Evolutionary conservation across 2,888 invertebrate genomes (phyloP).

Genomic region (Lamellibrachia satsuma): DNA sequence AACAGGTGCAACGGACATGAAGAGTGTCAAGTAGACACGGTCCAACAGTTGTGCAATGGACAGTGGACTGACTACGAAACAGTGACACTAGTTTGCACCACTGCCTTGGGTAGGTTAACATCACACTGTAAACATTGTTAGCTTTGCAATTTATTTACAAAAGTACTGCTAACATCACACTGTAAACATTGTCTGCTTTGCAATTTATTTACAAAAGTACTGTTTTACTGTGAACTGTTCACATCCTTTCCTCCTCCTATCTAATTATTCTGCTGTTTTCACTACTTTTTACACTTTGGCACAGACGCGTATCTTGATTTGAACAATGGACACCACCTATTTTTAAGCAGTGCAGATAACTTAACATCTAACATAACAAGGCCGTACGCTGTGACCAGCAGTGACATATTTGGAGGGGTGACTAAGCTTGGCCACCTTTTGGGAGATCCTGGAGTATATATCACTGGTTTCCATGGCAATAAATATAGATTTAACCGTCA

Average conservation of each 20-base stretch:
- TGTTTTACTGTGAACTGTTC: not conserved
- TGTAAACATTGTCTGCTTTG: no score
- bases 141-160: not conserved
- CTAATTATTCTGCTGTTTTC: not conserved
- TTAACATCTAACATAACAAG: no score
- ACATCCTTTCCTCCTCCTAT: not conserved
- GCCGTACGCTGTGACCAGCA: no score
- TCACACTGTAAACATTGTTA: not conserved
- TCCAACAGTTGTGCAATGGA: constrained; percentile 6
- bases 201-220: not conserved
- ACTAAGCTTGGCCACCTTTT: no score
- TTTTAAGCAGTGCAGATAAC: no score
- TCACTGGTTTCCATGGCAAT: not conserved
- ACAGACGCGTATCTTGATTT: not conserved
- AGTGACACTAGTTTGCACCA: not conserved
- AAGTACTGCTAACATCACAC: no score
- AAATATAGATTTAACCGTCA: not conserved
- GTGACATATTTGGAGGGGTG: no score
- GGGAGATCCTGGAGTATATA: no score
- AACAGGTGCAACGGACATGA: not conserved
- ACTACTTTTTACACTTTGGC: not conserved
- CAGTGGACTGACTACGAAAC: not conserved
- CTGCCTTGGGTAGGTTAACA: not conserved
- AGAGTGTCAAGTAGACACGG: not conserved
- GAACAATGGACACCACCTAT: not conserved